Evolutionary conservation across 2,888 invertebrate genomes (phyloP), one percentile per base, ranked within the genome.

Genomic region (Thecocarcelia acutangulata): DNA sequence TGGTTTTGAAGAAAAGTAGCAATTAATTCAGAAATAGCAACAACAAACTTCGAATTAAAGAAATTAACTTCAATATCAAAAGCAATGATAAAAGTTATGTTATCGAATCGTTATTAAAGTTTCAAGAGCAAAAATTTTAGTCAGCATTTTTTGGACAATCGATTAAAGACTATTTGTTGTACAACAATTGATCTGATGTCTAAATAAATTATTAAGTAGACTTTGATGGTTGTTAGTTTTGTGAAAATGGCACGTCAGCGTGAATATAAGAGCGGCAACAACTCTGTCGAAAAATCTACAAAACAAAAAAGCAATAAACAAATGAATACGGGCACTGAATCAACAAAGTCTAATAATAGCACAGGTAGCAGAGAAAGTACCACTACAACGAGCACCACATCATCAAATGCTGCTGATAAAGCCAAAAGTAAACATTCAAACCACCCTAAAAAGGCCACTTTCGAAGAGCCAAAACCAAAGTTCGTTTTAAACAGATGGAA

Each of bases 401-500:
- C 78, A 48, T 82, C 82, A 5, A 75, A 74, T 48, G 54, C 66
- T 2, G 37, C 59, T 11, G 73, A 77, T 24, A 77, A 77, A 15
- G n/a, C 33, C 0, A 82, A 82, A 37, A 59, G 42, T 9, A 73
- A 77, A 42, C 68, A 77, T 59, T 19, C 46, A 44, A 11, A 13
- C 11, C 69, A 81, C 33, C 52, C 74, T 8, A 82, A 82, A 44
- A 82, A 82, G 33, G 70, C 82, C 2, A 78, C 82, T 15, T 82
- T 82, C 12, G 82, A 82, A 48, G 82, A 85, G 37, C 12, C 86
- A 3, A 85, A 85, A 11, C 85, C 88, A 0, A 86, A 85, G 21
- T 85, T 89, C n/a, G 87, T 89, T 17, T 83, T 90, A 78, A 89
- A 90, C 76, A 89, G 89, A 86, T 94, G 94, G 94, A 94, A 94